These are phyloP conservation scores for Borostomias antarcticus DNA, from an alignment of 2,797 vertebrate species.

Conservation along the genomic window DNA sequence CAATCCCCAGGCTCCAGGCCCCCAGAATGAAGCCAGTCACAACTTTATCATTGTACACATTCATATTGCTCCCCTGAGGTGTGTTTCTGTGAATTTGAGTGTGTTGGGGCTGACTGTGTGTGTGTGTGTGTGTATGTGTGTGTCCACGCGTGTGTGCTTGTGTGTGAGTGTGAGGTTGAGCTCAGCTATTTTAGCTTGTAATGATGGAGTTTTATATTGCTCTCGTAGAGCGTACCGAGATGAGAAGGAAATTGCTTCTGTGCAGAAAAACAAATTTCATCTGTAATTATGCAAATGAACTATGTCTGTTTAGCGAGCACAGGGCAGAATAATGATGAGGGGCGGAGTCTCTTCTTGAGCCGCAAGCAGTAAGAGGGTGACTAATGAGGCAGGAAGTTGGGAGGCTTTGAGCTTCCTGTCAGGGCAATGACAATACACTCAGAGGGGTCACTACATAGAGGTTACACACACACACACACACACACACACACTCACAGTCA, in stretches of 20 bases:
- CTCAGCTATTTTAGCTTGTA: slow-evolving; percentile 58
- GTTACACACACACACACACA: too few relatives aligned
- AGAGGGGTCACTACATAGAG: too few relatives aligned
- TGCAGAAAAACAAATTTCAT: slow-evolving; percentile 76
- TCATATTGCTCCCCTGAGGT: too few relatives aligned
- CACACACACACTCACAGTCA: too few relatives aligned
- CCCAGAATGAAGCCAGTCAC: too few relatives aligned
- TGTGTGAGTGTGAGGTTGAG: slow-evolving; percentile 39
- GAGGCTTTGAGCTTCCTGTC: slow-evolving; percentile 43
- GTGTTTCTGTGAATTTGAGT: slow-evolving; percentile 12
- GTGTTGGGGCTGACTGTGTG: slow-evolving; percentile 6
- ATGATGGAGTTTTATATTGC: slow-evolving; percentile 68
- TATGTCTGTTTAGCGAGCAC: slow-evolving; percentile 62
- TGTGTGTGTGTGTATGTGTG: not conserved
- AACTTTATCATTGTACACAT: too few relatives aligned
- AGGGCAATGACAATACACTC: too few relatives aligned
- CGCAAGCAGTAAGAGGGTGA: slow-evolving; percentile 40
- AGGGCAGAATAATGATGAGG: slow-evolving; percentile 16
- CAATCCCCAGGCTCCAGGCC: too few relatives aligned
- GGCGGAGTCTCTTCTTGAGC: too few relatives aligned
- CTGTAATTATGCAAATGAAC: slow-evolving; percentile 82
- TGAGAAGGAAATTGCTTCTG: slow-evolving; percentile 72
- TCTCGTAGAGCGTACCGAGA: slow-evolving; percentile 66
- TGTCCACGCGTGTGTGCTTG: not conserved
- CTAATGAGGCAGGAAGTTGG: slow-evolving; percentile 71